Percentiles rank a stretch among this genome's conserved stretches.
These are phyloP conservation scores for Microplitis mediator DNA, from an alignment of 1,140 invertebrate species.

Conservation along the genomic window DNA sequence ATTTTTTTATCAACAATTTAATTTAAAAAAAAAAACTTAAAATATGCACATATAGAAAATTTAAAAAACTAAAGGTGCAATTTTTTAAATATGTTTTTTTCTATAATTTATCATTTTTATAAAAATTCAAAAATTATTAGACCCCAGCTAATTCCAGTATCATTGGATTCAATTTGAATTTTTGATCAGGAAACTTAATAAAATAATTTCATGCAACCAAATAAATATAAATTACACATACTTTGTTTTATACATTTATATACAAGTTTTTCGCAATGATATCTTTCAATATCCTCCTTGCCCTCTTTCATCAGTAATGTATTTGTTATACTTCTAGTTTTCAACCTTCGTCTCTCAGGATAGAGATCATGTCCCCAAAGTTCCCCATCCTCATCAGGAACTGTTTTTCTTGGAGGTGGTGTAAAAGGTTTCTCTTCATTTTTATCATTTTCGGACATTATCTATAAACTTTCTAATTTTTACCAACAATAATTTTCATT, in stretches of 20 bases:
- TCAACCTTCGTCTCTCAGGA: constrained; percentile 75
- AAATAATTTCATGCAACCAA: too few relatives aligned
- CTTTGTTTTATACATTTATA: constrained; percentile 76
- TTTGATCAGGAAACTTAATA: too few relatives aligned
- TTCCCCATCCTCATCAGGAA: constrained; percentile 22
- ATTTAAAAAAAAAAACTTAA: too few relatives aligned
- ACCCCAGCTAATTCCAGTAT: too few relatives aligned
- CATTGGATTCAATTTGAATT: too few relatives aligned
- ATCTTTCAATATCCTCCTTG: constrained; percentile 70
- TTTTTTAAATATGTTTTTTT: too few relatives aligned
- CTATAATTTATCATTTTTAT: too few relatives aligned
- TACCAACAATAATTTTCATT: background rate
- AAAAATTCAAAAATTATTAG: too few relatives aligned
- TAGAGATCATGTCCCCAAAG: constrained; percentile 80
- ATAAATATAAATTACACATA: constrained; percentile 51
- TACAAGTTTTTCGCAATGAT: constrained; percentile 83
- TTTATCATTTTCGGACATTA: background rate
- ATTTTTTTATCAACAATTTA: too few relatives aligned
- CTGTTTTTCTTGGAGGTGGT: constrained; percentile 15
- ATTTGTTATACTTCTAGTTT: constrained; percentile 65
- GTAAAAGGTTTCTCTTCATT: background rate
- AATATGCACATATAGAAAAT: too few relatives aligned
- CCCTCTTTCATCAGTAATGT: constrained; percentile 69
- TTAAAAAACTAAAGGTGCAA: too few relatives aligned
- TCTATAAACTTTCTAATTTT: background rate